Evolutionary conservation across 2,888 invertebrate genomes (phyloP), one percentile per base, ranked within the genome.

Genomic region (Brenthis hecate): DNA sequence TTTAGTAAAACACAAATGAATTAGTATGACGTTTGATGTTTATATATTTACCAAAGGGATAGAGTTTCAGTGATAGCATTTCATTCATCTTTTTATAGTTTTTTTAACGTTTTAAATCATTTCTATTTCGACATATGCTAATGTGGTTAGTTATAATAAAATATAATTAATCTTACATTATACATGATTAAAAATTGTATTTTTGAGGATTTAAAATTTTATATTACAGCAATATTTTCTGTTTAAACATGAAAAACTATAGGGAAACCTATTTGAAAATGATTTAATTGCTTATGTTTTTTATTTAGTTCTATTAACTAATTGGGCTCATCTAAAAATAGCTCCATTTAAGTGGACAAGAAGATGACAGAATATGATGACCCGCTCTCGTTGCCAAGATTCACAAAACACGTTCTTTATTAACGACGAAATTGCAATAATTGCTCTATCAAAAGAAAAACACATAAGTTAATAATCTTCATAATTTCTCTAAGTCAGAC

Each of bases 281-380:
- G n/a, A n/a, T n/a, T 51, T 8, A n/a, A 16, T n/a, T n/a, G n/a
- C 51, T 13, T 11, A 43, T 11, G 11, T 43, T 60, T 50, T 60
- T 67, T 66, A 55, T 61, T 70, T 66, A 60, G 23, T 48, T 57
- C 58, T 68, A 66, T 54, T 66, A 69, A 66, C 66, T 70, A 68
- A 72, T 66, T 68, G 68, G 56, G 28, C 66, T 64, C 57, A 69
- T 69, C 68, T 68, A 61, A 71, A 72, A 71, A 72, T 72, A 71
- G 53, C 68, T 56, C 48, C 56, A 65, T 71, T 70, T 72, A 68
- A 66, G 62, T 65, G 68, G 68, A 68, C 63, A 60, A 68, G 66
- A 65, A 58, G 56, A 51, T 72, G 69, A 68, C 70, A 63, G 28
- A 63, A 65, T 68, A 66, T 43, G 8, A 56, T 67, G 62, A 68